Base-by-base conservation (phyloP, 2,113 vertebrate species). In the Strix aluco region DNA sequence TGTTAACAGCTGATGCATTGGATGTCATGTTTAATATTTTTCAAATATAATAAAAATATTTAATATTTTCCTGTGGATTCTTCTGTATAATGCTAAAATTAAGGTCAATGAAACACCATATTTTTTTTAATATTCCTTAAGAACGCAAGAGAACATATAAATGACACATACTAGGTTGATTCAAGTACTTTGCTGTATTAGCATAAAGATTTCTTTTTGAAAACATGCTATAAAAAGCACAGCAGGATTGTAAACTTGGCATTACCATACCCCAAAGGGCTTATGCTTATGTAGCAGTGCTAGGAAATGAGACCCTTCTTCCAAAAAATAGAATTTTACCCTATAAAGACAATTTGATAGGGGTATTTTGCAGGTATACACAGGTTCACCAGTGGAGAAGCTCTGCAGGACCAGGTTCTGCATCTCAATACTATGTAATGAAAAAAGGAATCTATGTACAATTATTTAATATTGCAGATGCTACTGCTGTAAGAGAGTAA, bases 11-110 rank as follows among this genome's bases (percentile, higher is more conserved):
- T 96, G 94, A 94, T 93, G 83, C 66, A 95, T 80, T 67, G 70
- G 81, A 91, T 88, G 84, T 47, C 92, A 95, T 80, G 72, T 92
- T 96, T 94, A 95, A 96, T 96, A 90, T 80, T 96, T 95, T 96
- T 74, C 78, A 90, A 85, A 86, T 59, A 70, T 77, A 96, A 92
- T 86, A 8, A 91, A 97, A 94, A 91, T 91, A 84, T 89, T 92
- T 86, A 81, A 67, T 83, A 89, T 92, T 96, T 97, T 91, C 59
- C 91, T 72, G 27, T 66, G 8, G 3, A 78, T 92, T 78, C 57
- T 81, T 80, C 79, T 73, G 79, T 75, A 84, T 94, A 95, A 94
- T 94, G 88, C 9, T 94, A 72, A 90, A 96, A 96, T 96, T 94
- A 94, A 88, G 61, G 69, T 47, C 22, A 90, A 67, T 62, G 54